Conservation (phyloP, 2,113 vertebrate genomes). For the Glaucidium brasilianum region DNA sequence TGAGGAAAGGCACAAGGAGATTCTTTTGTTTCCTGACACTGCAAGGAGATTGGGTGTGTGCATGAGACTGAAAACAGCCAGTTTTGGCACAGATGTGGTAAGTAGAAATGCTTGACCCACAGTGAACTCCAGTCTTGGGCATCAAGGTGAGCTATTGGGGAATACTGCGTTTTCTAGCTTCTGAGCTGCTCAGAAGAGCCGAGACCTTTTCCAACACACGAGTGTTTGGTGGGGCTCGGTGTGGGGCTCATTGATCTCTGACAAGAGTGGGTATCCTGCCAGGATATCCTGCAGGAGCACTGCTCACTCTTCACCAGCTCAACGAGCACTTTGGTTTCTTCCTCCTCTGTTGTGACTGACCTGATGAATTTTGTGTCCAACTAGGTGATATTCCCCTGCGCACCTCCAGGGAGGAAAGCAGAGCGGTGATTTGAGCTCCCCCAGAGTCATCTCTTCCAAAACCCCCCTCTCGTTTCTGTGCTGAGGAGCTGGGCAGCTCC, state of each 20-base stretch:
- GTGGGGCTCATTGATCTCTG: not conserved
- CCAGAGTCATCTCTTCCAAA: not conserved
- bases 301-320: not conserved
- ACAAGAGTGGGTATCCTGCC: not conserved
- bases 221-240: not conserved
- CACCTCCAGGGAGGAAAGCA: not conserved
- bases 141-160: not conserved
- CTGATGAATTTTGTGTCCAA: not conserved
- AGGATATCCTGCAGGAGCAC: too few relatives aligned
- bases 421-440: not conserved
- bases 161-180: not conserved
- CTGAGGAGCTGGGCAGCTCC: not conserved
- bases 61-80: not conserved
- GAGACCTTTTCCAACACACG: not conserved
- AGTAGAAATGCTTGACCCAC: not conserved
- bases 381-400: rapidly evolving
- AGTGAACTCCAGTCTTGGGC: not conserved
- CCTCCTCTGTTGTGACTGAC: not conserved
- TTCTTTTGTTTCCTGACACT: not conserved
- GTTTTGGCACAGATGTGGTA: not conserved
- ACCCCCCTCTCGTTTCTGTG: not conserved
- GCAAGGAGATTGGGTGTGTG: not conserved
- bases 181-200: not conserved
- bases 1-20: not conserved
- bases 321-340: not conserved